A percentile compares a stretch with the other conserved stretches of the same genome.
Conservation (phyloP, 2,888 invertebrate genomes). For the Alloscopus bannaensis region DNA sequence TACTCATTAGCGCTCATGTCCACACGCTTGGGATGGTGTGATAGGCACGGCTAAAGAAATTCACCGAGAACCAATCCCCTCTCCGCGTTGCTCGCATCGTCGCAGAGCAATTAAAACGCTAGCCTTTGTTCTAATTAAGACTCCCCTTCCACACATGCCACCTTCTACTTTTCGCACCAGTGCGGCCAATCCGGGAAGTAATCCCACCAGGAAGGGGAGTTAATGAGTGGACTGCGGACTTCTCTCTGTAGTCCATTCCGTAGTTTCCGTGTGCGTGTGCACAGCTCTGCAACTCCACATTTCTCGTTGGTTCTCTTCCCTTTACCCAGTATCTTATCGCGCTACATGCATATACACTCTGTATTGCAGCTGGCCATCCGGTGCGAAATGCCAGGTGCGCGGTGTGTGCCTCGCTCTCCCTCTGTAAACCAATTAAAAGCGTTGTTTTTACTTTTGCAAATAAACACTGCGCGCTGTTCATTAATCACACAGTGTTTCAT, state of each 20-base stretch:
- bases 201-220: constrained; percentile 36
- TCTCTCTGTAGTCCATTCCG: constrained; percentile 26
- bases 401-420: too few species aligned
- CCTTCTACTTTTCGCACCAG: constrained; percentile 32
- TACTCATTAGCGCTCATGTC: constrained; percentile 65
- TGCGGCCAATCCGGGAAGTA: constrained; percentile 42
- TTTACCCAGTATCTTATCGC: too few species aligned
- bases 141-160: constrained; percentile 43
- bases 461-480: neutral
- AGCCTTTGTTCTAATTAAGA: constrained; percentile 67
- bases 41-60: constrained; percentile 66
- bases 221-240: constrained; percentile 46
- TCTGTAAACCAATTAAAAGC: constrained; percentile 29
- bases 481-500: constrained; percentile 10
- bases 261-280: constrained; percentile 8
- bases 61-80: constrained; percentile 67
- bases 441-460: constrained; percentile 19
- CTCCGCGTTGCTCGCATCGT: constrained; percentile 66
- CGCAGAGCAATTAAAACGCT: constrained; percentile 73
- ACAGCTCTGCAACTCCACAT: neutral
- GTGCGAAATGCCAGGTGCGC: constrained; percentile 28
- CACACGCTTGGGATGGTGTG: constrained; percentile 40
- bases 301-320: too few species aligned
- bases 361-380: neutral
- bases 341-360: too few species aligned